Conservation (phyloP, 2,113 vertebrate species). For the Thinocorus orbignyianus region DNA sequence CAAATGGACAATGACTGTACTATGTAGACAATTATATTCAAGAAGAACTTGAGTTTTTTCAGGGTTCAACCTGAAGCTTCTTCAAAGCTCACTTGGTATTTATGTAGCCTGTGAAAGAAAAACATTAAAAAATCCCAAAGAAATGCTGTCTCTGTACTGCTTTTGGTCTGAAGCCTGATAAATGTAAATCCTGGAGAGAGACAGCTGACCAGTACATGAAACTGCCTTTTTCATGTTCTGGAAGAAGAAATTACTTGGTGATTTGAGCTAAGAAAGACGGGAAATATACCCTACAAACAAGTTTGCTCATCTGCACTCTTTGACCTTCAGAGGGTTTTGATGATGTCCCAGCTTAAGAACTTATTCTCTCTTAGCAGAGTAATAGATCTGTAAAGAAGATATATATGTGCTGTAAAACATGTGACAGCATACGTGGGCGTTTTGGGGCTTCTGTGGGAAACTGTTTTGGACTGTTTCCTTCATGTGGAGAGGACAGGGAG, state of each 20-base stretch:
- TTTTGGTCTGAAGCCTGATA: background rate
- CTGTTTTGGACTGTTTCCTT: background rate
- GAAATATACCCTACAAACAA: background rate
- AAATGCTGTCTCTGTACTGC: background rate
- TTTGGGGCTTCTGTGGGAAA: background rate
- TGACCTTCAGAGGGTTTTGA: background rate
- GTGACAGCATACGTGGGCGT: background rate
- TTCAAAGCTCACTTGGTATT: background rate
- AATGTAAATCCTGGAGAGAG: background rate
- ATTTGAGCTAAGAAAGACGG: background rate
- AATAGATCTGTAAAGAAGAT: background rate
- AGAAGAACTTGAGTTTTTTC: background rate
- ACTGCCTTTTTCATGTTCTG: background rate
- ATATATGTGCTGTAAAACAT: background rate
- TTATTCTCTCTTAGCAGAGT: background rate
- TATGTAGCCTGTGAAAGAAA: background rate
- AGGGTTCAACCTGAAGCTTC: background rate
- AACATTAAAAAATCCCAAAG: background rate
- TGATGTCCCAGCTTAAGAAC: background rate
- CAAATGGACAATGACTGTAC: background rate
- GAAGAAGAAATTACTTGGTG: background rate
- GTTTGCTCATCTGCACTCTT: background rate
- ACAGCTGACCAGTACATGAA: background rate
- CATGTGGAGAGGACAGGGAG: background rate
- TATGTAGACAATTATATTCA: background rate